These are phyloP conservation scores for Mastigias papua DNA, from an alignment of 30 jellyfish, hydroid and myxozoan species.

Conservation along the genomic window DNA sequence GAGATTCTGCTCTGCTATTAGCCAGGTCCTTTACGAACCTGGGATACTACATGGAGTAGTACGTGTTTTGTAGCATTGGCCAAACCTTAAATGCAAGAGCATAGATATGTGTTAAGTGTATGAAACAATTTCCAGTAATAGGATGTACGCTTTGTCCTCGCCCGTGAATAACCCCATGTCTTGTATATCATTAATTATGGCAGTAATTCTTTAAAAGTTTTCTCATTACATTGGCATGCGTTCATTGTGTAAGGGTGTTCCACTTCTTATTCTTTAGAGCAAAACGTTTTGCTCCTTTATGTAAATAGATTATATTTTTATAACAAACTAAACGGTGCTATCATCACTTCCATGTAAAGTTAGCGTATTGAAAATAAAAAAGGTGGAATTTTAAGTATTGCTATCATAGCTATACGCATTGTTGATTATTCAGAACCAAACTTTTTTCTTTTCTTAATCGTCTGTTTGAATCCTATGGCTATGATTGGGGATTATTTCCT, in stretches of 20 bases:
- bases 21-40: too few species aligned
- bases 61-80: too few species aligned
- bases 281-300: constrained; percentile 1
- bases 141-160: too few species aligned
- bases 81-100: too few species aligned
- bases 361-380: not conserved
- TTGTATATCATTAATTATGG: not conserved
- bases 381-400: constrained; percentile 22
- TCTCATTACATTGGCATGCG: not conserved
- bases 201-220: not conserved
- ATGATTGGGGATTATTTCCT: too few species aligned
- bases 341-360: constrained; percentile 25
- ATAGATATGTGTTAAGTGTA: too few species aligned
- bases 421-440: not conserved
- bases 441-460: not conserved
- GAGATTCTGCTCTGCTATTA: too few species aligned
- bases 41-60: too few species aligned
- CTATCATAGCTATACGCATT: not conserved
- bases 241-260: not conserved
- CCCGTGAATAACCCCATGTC: not conserved
- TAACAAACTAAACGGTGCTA: constrained; percentile 21
- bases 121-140: too few species aligned
- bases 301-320: constrained; percentile 63
- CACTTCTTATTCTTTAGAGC: not conserved
- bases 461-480: not conserved